These are phyloP conservation scores for Porites lobata DNA, from an alignment of 92 coral and sea anemone species.

Conservation along the genomic window DNA sequence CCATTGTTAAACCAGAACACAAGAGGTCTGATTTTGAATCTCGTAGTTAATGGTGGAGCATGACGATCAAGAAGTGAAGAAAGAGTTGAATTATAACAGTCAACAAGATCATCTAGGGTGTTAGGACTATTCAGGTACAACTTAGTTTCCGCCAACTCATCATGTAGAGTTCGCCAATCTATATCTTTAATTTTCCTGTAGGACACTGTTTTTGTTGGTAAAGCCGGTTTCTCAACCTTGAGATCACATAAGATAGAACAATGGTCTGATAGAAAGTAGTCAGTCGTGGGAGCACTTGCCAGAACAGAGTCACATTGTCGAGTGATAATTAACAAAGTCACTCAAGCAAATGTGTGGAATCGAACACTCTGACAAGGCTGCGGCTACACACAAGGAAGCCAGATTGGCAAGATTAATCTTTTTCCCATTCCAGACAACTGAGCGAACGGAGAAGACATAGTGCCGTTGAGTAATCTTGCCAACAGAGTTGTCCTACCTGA, in stretches of 20 bases:
- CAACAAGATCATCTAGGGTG: too few species aligned
- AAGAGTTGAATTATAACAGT: too few species aligned
- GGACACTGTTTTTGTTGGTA: background rate
- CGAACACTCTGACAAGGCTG: conserved; percentile 38
- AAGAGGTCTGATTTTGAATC: conserved; percentile 21
- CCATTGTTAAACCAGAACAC: conserved; percentile 15
- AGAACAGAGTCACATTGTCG: background rate
- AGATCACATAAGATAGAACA: background rate
- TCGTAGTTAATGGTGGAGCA: background rate
- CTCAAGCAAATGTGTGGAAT: conserved; percentile 71
- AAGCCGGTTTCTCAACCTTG: background rate
- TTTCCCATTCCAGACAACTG: conserved; percentile 65
- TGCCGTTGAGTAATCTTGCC: conserved; percentile 66
- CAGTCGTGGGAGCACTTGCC: background rate
- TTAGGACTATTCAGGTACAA: too few species aligned
- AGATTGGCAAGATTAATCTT: conserved; percentile 52
- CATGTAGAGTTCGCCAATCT: too few species aligned
- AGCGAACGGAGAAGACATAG: conserved; percentile 20
- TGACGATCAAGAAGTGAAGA: background rate
- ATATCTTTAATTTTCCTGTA: background rate
- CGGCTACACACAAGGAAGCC: conserved; percentile 27
- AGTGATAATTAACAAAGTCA: conserved; percentile 54
- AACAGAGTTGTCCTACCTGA: conserved; percentile 67
- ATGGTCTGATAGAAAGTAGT: background rate
- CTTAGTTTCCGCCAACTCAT: too few species aligned